Evolutionary conservation across 2,113 vertebrate species (phyloP).

Genomic region (Grallaria varia): DNA sequence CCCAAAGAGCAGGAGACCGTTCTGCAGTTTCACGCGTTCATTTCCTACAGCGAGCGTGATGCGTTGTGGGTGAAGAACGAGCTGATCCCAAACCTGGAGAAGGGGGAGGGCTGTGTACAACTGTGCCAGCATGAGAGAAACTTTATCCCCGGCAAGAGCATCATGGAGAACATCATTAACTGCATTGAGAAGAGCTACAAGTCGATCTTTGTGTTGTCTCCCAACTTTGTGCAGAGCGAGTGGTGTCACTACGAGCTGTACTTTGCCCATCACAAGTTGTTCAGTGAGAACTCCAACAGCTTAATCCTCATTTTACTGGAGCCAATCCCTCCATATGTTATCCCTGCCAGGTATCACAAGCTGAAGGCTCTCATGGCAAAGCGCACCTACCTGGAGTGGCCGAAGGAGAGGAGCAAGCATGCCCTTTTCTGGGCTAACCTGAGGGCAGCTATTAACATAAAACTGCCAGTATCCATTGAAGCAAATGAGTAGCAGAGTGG

Average conservation of each 20-base stretch:
- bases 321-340: slow-evolving; percentile 80
- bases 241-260: slow-evolving; percentile 97
- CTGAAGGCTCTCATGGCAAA: slow-evolving; percentile 83
- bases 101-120: slow-evolving; percentile 60
- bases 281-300: slow-evolving; percentile 72
- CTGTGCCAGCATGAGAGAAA: slow-evolving; percentile 86
- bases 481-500: slow-evolving; percentile 23
- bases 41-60: slow-evolving; percentile 88
- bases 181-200: slow-evolving; percentile 88
- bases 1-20: slow-evolving; percentile 30
- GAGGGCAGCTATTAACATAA: slow-evolving; percentile 77
- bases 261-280: slow-evolving; percentile 86
- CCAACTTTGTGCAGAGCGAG: slow-evolving; percentile 90
- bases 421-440: slow-evolving; percentile 88
- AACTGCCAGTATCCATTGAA: not conserved
- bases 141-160: slow-evolving; percentile 85
- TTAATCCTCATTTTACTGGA: slow-evolving; percentile 88
- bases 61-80: slow-evolving; percentile 80
- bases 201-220: slow-evolving; percentile 87
- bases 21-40: slow-evolving; percentile 83
- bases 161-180: slow-evolving; percentile 87
- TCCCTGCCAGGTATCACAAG: slow-evolving; percentile 86
- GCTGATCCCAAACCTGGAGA: slow-evolving; percentile 83
- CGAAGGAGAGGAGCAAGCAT: slow-evolving; percentile 81
- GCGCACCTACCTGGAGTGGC: slow-evolving; percentile 90